Conservation (phyloP, 2,797 vertebrate genomes). For the Zenarchopterus dispar region DNA sequence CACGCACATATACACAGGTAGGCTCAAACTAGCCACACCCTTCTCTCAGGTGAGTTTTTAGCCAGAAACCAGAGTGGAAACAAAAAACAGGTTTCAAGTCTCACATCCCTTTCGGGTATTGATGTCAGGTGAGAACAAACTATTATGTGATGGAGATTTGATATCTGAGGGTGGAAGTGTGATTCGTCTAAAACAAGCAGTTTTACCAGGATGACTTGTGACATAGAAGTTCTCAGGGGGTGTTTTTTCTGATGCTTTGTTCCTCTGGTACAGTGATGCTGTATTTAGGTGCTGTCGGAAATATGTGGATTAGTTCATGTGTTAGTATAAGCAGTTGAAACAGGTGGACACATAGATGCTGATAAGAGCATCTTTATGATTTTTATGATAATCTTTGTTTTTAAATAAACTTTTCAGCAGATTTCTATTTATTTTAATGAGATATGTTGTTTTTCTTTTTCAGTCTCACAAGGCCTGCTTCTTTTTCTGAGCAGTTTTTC, state of each 20-base stretch:
- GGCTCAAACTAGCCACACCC: slow-evolving; percentile 22
- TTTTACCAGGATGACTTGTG: background rate
- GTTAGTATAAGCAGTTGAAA: background rate
- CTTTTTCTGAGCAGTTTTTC: too few species aligned
- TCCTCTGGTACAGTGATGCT: slow-evolving; percentile 3
- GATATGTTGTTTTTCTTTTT: too few species aligned
- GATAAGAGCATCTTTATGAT: background rate
- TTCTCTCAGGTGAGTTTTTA: slow-evolving; percentile 45
- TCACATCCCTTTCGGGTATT: background rate
- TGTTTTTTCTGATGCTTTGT: slow-evolving; percentile 44
- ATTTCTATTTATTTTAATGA: too few species aligned
- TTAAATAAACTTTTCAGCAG: too few species aligned
- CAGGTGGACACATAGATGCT: background rate
- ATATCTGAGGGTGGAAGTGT: background rate
- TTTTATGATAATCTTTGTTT: too few species aligned
- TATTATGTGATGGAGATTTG: accelerated
- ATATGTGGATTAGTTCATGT: background rate
- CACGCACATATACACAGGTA: slow-evolving; percentile 24
- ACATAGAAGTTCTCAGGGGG: slow-evolving; percentile 16
- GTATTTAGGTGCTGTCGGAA: slow-evolving; percentile 33
- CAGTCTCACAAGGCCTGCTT: too few species aligned
- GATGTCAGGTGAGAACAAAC: slow-evolving; percentile 21
- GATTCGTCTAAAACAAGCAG: background rate
- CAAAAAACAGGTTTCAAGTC: slow-evolving; percentile 2
- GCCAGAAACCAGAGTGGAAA: slow-evolving; percentile 9